These are phyloP conservation scores for Apantesis nais DNA, from an alignment of 2,888 invertebrate genomes.

Conservation along the genomic window DNA sequence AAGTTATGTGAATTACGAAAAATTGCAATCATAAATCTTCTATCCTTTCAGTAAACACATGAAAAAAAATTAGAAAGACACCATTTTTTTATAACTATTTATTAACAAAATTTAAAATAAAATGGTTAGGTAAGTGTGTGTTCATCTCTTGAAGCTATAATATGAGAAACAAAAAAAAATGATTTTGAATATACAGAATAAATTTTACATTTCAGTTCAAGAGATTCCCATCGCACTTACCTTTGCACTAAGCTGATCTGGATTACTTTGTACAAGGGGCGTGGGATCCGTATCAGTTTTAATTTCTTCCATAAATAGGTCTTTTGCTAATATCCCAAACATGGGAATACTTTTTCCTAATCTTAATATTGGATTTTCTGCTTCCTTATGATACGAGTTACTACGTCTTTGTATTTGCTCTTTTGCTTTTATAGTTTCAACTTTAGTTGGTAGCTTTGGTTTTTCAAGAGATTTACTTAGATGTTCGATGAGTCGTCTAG, in stretches of 20 bases:
- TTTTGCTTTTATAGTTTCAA: slow-evolving; percentile 49
- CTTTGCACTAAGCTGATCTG: slow-evolving; percentile 26
- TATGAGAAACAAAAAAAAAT: neutral
- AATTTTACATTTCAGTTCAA: slow-evolving; percentile 14
- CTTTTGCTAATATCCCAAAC: slow-evolving; percentile 62
- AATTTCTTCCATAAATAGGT: slow-evolving; percentile 56
- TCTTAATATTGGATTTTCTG: slow-evolving; percentile 55
- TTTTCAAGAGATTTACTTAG: slow-evolving; percentile 49
- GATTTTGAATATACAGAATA: neutral
- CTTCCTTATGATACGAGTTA: slow-evolving; percentile 31
- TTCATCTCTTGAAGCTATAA: slow-evolving; percentile 18
- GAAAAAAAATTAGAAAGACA: slow-evolving; percentile 23
- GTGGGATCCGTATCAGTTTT: slow-evolving; percentile 53
- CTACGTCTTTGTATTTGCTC: slow-evolving; percentile 43
- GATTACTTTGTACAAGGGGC: slow-evolving; percentile 54
- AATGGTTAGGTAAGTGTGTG: slow-evolving; percentile 14
- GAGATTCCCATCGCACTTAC: slow-evolving; percentile 47
- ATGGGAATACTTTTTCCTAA: slow-evolving; percentile 61
- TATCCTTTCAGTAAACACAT: slow-evolving; percentile 39
- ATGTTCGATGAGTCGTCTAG: slow-evolving; percentile 58
- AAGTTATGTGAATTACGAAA: neutral
- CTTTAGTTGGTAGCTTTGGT: slow-evolving; percentile 61
- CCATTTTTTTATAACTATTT: slow-evolving; percentile 24
- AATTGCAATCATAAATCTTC: slow-evolving; percentile 23
- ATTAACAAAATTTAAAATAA: slow-evolving; percentile 19